A percentile compares a stretch with the other conserved stretches of the same genome.
Evolutionary conservation across 2,888 invertebrate species (phyloP).

Genomic region (Leptogaster cylindrica): DNA sequence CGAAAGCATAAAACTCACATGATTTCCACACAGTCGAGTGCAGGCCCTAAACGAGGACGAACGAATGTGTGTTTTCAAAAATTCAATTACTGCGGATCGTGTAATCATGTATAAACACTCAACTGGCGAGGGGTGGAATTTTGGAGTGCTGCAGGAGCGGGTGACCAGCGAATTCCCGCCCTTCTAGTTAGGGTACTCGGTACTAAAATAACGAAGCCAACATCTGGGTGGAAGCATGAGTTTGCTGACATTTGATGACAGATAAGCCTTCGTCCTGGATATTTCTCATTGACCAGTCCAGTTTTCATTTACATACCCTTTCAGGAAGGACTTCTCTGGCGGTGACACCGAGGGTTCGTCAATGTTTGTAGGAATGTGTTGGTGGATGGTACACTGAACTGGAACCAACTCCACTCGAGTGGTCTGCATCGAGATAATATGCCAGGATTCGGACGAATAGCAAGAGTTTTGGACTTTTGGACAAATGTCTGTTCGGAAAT

Average conservation of each 20-base stretch:
- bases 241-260: constrained; percentile 46
- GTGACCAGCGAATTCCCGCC: not conserved
- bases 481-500: not conserved
- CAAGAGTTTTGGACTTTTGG: not conserved
- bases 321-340: constrained; percentile 25
- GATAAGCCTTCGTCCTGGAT: constrained; percentile 46
- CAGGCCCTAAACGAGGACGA: constrained; percentile 6
- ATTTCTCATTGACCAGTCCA: constrained; percentile 43
- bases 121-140: not conserved
- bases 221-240: constrained; percentile 32
- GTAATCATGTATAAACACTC: constrained; percentile 20
- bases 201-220: constrained; percentile 16
- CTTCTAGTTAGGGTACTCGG: not conserved
- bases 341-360: constrained; percentile 45
- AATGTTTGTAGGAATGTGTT: constrained; percentile 38
- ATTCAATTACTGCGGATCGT: constrained; percentile 45
- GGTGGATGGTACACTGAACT: not conserved
- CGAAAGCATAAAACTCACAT: constrained; percentile 28
- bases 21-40: constrained; percentile 15
- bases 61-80: constrained; percentile 41
- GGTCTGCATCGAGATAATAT: constrained; percentile 7
- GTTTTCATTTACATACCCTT: constrained; percentile 44
- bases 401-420: constrained; percentile 12
- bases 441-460: constrained; percentile 2
- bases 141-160: not conserved